These are phyloP conservation scores for Lithodes maja DNA, from an alignment of 2,888 invertebrate genomes.

Conservation along the genomic window DNA sequence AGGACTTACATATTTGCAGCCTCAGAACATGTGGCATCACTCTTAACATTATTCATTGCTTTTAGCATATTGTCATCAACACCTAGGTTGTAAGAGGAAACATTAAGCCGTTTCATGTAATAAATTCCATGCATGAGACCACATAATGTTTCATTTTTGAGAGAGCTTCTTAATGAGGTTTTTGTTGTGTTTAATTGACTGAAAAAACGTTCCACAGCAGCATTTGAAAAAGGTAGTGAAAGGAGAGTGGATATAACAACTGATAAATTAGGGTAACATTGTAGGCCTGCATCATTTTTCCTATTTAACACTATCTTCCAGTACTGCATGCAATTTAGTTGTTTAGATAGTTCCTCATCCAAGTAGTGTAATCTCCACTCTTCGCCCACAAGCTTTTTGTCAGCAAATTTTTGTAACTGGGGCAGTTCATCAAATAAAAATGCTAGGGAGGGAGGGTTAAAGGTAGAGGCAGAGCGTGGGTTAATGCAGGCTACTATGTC, in stretches of 20 bases:
- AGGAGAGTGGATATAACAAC: too few relatives aligned
- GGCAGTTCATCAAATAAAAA: neutral
- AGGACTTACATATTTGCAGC: constrained; percentile 1
- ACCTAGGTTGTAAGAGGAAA: constrained; percentile 1
- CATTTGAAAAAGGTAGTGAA: too few relatives aligned
- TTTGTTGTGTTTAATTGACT: too few relatives aligned
- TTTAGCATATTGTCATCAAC: neutral
- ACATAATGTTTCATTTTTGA: neutral
- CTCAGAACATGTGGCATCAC: neutral
- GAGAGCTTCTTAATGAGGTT: neutral
- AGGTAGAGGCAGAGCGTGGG: neutral
- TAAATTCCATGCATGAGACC: neutral
- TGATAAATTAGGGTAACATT: neutral
- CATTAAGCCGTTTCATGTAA: neutral
- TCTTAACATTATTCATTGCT: neutral
- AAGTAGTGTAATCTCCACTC: constrained; percentile 1
- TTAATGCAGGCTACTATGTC: constrained; percentile 1
- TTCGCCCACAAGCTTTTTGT: neutral
- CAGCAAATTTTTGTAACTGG: neutral
- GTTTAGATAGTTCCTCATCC: constrained; percentile 1
- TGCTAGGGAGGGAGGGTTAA: neutral
- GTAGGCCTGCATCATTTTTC: neutral
- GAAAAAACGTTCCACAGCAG: too few relatives aligned
- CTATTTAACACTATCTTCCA: constrained; percentile 1
- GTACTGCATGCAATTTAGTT: neutral